A percentile compares a stretch with the other conserved stretches of the same genome.
phyloP scores from a whole-genome alignment of 2,113 vertebrate species.

The Colossoma macropomum region DNA sequence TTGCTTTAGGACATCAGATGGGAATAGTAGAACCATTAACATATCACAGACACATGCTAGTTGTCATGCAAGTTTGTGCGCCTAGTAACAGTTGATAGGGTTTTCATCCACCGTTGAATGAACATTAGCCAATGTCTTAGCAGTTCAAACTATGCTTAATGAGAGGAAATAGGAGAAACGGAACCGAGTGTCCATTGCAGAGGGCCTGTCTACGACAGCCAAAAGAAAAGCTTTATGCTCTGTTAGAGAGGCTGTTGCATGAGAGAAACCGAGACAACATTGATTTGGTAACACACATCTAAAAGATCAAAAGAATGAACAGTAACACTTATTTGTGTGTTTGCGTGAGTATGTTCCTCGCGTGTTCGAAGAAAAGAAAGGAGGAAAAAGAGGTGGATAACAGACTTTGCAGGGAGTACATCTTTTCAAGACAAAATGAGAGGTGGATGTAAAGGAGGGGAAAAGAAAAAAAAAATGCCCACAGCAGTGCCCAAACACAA shows the following conservation, averaged over 20 bases:
- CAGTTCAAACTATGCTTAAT: too few relatives aligned
- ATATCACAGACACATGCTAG: background rate
- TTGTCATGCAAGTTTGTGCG: background rate
- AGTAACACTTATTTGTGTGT: constrained; percentile 25
- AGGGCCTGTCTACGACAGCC: too few relatives aligned
- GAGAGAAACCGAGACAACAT: background rate
- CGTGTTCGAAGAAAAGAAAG: background rate
- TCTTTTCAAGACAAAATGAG: constrained; percentile 31
- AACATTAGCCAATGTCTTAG: too few relatives aligned
- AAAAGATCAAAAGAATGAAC: constrained; percentile 34
- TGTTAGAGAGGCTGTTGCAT: background rate
- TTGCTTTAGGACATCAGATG: constrained; percentile 7
- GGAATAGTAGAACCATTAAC: background rate
- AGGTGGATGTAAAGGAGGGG: constrained; percentile 21
- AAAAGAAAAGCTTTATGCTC: background rate
- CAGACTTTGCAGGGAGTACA: constrained; percentile 1
- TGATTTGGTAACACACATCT: constrained; percentile 41
- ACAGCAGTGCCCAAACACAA: constrained; percentile 50
- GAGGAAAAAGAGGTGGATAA: background rate
- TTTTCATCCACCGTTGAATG: background rate
- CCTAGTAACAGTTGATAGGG: background rate
- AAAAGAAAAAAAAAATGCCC: constrained; percentile 17
- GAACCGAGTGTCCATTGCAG: too few relatives aligned
- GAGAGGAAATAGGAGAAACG: too few relatives aligned
- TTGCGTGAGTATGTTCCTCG: constrained; percentile 15